Evolutionary conservation across 2,113 vertebrate genomes (phyloP), one percentile per base, ranked within the genome.

Genomic region (Parotia lawesii): DNA sequence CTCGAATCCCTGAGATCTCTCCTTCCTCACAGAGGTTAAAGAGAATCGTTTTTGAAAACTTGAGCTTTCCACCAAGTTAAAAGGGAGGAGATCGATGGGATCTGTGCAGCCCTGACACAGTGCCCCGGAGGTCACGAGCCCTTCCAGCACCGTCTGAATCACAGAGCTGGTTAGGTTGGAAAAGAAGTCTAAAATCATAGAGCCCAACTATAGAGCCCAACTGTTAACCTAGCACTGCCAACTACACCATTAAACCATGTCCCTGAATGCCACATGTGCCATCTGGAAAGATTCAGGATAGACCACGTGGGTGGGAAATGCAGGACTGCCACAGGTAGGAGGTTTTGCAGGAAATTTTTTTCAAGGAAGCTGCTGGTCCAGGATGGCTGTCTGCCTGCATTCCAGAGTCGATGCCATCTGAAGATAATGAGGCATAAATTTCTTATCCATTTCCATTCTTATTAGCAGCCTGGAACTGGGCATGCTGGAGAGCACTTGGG

Each of bases 61-160:
- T 58, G 9, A 94, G 56, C 75, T 85, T 65, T 91, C 75, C 0
- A 2, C 69, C 79, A 45, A 71, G 87, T 83, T 85, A 48, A 93
- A 90, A 89, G 85, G 73, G 72, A 84, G 56, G 83, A 62, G 78
- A 83, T 91, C 85, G 89, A 77, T 94, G 95, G 64, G 82, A 88
- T 80, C 82, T 35, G 56, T 44, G 78, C 71, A 85, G 81, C 37
- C 70, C 71, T 20, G 58, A 83, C 65, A 35, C 28, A 20, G 66
- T 62, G 84, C 84, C 77, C 85, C 0, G 1, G 38, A 77, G 92
- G 67, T 85, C 87, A 35, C 0, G 16, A 83, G 60, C 54, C 50
- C 33, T 58, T 69, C 78, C 67, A 85, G 62, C 2, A 0, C 77
- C 38, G 33, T 10, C 89, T 70, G 67, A 48, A 21, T 76, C 71